Conservation (phyloP, 2,113 vertebrate species). For the Hiodon tergisus region DNA sequence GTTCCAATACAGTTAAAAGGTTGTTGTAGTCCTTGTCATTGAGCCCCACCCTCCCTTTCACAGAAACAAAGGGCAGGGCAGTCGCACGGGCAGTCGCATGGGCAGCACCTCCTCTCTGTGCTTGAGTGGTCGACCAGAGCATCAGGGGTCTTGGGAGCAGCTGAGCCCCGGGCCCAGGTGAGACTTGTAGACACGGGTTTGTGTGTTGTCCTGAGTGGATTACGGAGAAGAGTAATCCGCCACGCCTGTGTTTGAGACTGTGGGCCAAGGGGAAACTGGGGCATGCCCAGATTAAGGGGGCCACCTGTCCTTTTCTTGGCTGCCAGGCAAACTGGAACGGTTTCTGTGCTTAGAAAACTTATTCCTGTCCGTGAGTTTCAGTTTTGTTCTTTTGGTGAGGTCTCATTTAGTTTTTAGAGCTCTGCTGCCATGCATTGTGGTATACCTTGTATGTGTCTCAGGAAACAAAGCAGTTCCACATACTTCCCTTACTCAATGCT, state of each 20-base stretch:
- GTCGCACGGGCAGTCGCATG: slow-evolving; percentile 29
- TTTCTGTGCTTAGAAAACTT: too few relatives aligned
- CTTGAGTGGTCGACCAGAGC: slow-evolving; percentile 42
- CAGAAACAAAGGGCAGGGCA: slow-evolving; percentile 49
- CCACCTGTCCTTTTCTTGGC: slow-evolving; percentile 17
- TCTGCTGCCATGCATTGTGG: neutral
- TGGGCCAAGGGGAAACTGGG: slow-evolving; percentile 21
- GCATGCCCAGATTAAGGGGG: slow-evolving; percentile 29
- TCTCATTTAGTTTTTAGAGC: neutral
- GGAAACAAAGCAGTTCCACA: neutral
- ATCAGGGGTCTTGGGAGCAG: slow-evolving; percentile 50
- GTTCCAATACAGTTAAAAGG: neutral
- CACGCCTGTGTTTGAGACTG: slow-evolving; percentile 3
- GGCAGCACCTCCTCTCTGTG: slow-evolving; percentile 55
- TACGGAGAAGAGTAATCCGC: slow-evolving; percentile 10
- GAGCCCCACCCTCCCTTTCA: neutral
- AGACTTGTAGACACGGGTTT: slow-evolving; percentile 14
- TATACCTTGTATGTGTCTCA: neutral
- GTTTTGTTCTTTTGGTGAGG: too few relatives aligned
- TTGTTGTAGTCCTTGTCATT: too few relatives aligned
- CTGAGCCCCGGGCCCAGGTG: slow-evolving; percentile 47
- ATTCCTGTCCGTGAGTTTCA: too few relatives aligned
- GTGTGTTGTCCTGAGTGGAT: neutral
- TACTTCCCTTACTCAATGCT: slow-evolving; percentile 25
- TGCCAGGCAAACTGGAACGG: neutral